Base-by-base conservation (phyloP, 1,140 invertebrate genomes). In the Ectropis grisescens region DNA sequence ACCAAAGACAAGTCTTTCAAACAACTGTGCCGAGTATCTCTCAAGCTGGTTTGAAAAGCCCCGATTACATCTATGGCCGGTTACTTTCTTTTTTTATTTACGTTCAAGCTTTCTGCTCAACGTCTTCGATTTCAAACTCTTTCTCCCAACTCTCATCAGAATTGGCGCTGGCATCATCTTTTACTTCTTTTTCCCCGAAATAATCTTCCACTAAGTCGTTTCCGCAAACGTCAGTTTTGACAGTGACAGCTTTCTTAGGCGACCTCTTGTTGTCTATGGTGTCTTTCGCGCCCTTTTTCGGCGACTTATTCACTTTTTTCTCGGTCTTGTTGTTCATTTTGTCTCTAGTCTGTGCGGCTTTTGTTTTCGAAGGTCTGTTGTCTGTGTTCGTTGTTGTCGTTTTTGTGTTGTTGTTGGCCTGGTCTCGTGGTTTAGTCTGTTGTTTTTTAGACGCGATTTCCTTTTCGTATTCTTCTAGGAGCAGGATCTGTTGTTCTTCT, bases 401-500 rank as follows among this genome's bases (percentile, higher is more conserved):
- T 19, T 19, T 19, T 11, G 58, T 60, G 36, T 78, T 76, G 33
- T 62, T 62, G 33, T 76, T 78, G 26, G 53, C 33, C 3, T 58
- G 25, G 13, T 75, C 69, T 1, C 46, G 43, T 7, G 47, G 36
- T 2, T 55, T 42, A 8, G 53, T 49, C 13, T 57, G 57, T 41
- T 58, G 68, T 37, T 81, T 78, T 33, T 78, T 82, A 2, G 58
- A 57, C 0, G 75, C 48, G 30, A 81, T 82, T 40, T 76, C 75
- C 27, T 47, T 71, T 22, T 86, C 85, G 51, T 87, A 88, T 58
- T 86, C 84, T 55, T 86, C 84, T 48, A 86, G 60, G 37, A 86
- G 71, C 49, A 85, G 62, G 1, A 70, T 87, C 47, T 87, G 85
- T 47, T 87, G 82, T 68, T 86, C 85, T 51, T 87, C 85, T 2